Percentiles rank a stretch among this genome's conserved stretches.
phyloP scores from a whole-genome alignment of 2,113 vertebrate genomes.

The Poeciliopsis retropinna region DNA sequence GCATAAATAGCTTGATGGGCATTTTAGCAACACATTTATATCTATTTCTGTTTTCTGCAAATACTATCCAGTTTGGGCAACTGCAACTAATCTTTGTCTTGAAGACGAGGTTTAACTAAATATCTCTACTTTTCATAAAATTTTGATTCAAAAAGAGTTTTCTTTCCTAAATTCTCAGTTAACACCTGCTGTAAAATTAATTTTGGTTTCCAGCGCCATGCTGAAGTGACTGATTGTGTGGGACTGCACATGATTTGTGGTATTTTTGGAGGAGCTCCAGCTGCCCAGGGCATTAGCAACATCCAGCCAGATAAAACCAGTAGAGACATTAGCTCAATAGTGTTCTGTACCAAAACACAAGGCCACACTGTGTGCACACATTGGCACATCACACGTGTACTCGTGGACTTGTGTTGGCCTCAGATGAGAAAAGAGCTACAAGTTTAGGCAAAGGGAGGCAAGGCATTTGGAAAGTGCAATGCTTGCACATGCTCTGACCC shows the following conservation, averaged over 20 bases:
- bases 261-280: conserved; percentile 68
- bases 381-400: conserved; percentile 7
- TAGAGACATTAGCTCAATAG: conserved; percentile 37
- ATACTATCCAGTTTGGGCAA: neutral
- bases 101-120: conserved; percentile 13
- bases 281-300: conserved; percentile 51
- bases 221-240: conserved; percentile 29
- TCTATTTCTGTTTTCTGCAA: neutral
- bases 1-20: neutral
- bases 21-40: neutral
- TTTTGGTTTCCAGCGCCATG: conserved; percentile 10
- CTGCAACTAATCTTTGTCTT: conserved; percentile 14
- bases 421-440: neutral
- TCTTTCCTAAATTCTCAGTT: neutral
- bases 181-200: conserved; percentile 44
- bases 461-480: neutral
- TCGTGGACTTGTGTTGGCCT: neutral
- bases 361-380: conserved; percentile 13
- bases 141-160: neutral
- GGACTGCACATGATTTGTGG: conserved; percentile 42
- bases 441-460: neutral
- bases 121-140: conserved; percentile 3
- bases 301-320: conserved; percentile 66
- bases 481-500: conserved; percentile 3
- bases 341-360: conserved; percentile 28